phyloP scores from a whole-genome alignment of 2,113 vertebrate genomes.

The Psettodes erumei region DNA sequence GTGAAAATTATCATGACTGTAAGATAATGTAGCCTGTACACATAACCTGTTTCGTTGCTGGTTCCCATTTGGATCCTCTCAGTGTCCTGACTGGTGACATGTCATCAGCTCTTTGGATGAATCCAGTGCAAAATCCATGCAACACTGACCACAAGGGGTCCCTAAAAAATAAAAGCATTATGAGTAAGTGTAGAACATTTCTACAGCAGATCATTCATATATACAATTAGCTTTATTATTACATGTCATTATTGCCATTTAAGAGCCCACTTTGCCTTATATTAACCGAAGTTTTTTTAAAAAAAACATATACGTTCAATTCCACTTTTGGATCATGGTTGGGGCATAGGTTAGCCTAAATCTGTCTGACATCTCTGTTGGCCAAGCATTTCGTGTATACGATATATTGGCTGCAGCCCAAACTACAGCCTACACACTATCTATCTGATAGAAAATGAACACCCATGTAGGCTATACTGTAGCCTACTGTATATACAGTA shows the following conservation, averaged over 20 bases:
- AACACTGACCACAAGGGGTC: conserved; percentile 7
- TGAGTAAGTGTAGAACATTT: neutral
- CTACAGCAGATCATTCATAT: neutral
- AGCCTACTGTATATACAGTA: neutral
- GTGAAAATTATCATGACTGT: conserved; percentile 7
- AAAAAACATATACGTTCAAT: neutral
- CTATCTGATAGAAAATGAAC: conserved; percentile 16
- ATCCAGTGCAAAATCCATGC: conserved; percentile 1
- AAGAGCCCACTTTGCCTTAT: neutral
- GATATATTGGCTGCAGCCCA: neutral
- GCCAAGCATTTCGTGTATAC: neutral
- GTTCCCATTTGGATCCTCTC: conserved; percentile 31
- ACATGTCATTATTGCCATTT: too few relatives aligned
- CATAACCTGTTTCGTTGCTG: conserved; percentile 71
- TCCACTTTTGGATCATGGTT: neutral
- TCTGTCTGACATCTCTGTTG: neutral
- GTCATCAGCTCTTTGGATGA: conserved; percentile 30
- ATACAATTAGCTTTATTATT: neutral
- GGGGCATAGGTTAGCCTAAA: too few relatives aligned
- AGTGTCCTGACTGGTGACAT: conserved; percentile 17
- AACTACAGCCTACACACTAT: neutral
- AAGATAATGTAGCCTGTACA: conserved; percentile 42
- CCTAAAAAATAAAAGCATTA: conserved; percentile 33
- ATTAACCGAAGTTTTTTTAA: neutral
- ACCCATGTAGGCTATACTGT: neutral